Percentiles rank a stretch among this genome's conserved stretches.
Conservation (phyloP, 2,113 vertebrate genomes). For the Anguilla rostrata region DNA sequence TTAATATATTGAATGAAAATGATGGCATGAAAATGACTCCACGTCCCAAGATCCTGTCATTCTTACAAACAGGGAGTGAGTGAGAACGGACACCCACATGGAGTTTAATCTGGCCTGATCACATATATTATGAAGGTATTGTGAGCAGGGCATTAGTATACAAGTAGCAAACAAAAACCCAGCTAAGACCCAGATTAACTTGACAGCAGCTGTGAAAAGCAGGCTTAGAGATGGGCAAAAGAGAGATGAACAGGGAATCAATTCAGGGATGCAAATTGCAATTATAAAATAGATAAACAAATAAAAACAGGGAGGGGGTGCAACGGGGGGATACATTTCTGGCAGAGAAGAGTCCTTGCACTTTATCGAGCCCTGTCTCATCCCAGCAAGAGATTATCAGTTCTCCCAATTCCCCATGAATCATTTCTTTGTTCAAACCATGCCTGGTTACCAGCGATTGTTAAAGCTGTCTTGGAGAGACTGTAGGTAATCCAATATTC, state of each 20-base stretch:
- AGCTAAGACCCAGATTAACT: constrained; percentile 20
- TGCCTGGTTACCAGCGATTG: constrained; percentile 10
- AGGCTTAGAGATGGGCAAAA: constrained; percentile 20
- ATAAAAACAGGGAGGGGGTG: neutral
- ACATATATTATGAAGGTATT: neutral
- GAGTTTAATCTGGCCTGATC: constrained; percentile 6
- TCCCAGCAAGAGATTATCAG: constrained; percentile 18
- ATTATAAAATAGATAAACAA: constrained; percentile 12
- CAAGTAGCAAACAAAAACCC: constrained; percentile 15
- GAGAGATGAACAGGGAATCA: constrained; percentile 3
- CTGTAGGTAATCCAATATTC: neutral
- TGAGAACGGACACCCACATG: neutral
- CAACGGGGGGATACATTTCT: neutral
- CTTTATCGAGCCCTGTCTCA: neutral
- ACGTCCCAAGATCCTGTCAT: neutral
- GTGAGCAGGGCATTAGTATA: constrained; percentile 18
- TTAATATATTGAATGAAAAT: too few species aligned
- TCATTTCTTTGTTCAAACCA: constrained; percentile 11
- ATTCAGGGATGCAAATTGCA: neutral
- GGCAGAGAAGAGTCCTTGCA: neutral
- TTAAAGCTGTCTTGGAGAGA: neutral
- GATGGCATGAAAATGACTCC: neutral
- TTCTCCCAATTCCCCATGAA: neutral
- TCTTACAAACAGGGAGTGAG: neutral
- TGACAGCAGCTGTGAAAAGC: constrained; percentile 26